Evolutionary conservation across 2,797 vertebrate species (phyloP), one percentile per base, ranked within the genome.

Genomic region (Linurgus olivaceus): DNA sequence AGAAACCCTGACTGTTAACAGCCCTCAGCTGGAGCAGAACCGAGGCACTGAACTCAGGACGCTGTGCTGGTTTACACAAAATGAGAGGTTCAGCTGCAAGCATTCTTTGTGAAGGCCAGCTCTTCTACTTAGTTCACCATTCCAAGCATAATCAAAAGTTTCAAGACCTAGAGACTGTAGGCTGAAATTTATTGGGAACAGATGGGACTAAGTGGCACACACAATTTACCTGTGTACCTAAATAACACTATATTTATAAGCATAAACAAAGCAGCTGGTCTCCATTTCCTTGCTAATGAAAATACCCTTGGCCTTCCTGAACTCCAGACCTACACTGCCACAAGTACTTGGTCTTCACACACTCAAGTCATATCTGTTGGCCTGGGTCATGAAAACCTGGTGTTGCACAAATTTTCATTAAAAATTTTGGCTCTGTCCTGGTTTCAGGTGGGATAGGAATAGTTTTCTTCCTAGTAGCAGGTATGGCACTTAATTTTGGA

Each of bases 131-230:
- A 23, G 78, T 77, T 93, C 81, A 75, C 19, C 17, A 48, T 68
- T 58, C 81, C 42, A 8, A 92, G n/a, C 10, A 6, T 16, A 76
- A 92, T 52, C 13, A 0, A 45, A 91, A 85, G 71, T 71, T 92
- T 74, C 78, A 67, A 87, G 91, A 85, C 31, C 28, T 59, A 38
- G 9, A 91, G 67, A 55, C 67, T 44, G 31, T 13, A 50, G 59
- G 67, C 67, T 89, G 59, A 52, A 85, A 57, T 79, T 76, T 85
- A 85, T 88, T 79, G 31, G 61, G 65, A 94, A 89, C 93, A 95
- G 84, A 91, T 88, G 81, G 38, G 23, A 38, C 59, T 71, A 88
- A 93, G 75, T 21, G 8, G 84, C 35, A 87, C 18, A 59, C 26
- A 52, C 67, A 79, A 42, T 87, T 71, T 92, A 94, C 74, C 89